Evolutionary conservation across 2,113 vertebrate species (phyloP), one percentile per base, ranked within the genome.

Genomic region (Amphiprion percula): DNA sequence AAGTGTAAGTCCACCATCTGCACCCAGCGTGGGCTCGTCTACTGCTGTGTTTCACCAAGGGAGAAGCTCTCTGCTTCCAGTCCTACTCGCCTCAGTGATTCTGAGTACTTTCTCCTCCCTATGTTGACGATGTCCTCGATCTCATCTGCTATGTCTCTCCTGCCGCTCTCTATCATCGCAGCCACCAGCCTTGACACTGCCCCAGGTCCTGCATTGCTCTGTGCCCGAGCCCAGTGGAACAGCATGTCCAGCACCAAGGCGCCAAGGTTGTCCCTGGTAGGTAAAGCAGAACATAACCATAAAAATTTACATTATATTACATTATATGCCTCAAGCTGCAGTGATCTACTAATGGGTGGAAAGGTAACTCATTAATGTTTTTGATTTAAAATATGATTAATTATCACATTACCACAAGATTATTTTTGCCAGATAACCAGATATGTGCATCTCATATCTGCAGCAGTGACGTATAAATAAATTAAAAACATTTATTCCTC

Each of bases 131-230:
- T 92, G 62, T 96, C 91, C 60, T 94, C 91, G 0, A 99, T 92
- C 88, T 99, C 97, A 0, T 98, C 97, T 0, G 97, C 97, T 0
- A 99, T 90, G 80, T 99, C 97, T 86, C 67, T 94, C 86, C 98
- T 95, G 56, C 92, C 94, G 0, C 97, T 98, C 52, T 94, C 93
- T 30, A 94, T 92, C 95, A 99, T 93, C 10, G 98, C 97, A 5
- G 61, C 30, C 21, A 96, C 88, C 49, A 99, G 87, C 72, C 87
- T 93, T 23, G 83, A 91, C 83, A 96, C 94, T 0, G 96, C 96
- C 28, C 95, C 95, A 0, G 95, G 93, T 30, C 93, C 92, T 7
- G 93, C 91, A 17, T 91, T 91, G 81, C 73, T 90, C 85, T 97
- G 96, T 76, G 84, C 90, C 74, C 94, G 93, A 0, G 96, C 98